phyloP scores from a whole-genome alignment of 2,888 invertebrate species.

The Drosophila testacea region DNA sequence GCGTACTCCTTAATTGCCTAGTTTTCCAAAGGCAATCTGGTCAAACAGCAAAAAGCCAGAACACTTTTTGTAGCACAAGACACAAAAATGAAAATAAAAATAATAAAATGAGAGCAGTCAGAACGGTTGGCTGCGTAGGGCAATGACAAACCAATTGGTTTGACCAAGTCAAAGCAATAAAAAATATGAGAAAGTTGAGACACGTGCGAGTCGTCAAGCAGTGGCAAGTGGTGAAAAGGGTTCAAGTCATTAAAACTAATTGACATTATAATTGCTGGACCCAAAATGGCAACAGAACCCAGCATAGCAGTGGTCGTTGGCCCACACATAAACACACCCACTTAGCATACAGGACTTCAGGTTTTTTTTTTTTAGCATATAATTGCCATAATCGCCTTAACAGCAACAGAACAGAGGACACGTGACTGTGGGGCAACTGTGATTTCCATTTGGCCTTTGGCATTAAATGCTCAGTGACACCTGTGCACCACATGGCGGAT shows the following conservation, averaged over 20 bases:
- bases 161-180: conserved; percentile 6
- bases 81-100: not conserved
- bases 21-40: too few species aligned
- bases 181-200: conserved; percentile 4
- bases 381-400: conserved; percentile 65
- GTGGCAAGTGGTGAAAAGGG: conserved; percentile 55
- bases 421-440: not conserved
- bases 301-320: conserved; percentile 2
- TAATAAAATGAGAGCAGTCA: conserved; percentile 11
- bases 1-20: too few species aligned
- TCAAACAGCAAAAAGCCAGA: too few species aligned
- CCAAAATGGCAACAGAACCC: conserved; percentile 8
- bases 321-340: not conserved
- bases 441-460: conserved; percentile 3
- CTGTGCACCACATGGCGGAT: conserved; percentile 28
- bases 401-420: conserved; percentile 7
- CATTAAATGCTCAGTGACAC: conserved; percentile 28
- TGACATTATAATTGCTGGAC: conserved; percentile 64
- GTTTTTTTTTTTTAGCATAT: conserved; percentile 29
- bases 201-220: conserved; percentile 46
- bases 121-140: not conserved
- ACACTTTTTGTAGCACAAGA: not conserved
- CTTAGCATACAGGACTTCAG: not conserved
- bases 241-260: conserved; percentile 68
- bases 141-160: conserved; percentile 23